Evolutionary conservation across 2,797 vertebrate species (phyloP).

Genomic region (Sebastes trivittatus): DNA sequence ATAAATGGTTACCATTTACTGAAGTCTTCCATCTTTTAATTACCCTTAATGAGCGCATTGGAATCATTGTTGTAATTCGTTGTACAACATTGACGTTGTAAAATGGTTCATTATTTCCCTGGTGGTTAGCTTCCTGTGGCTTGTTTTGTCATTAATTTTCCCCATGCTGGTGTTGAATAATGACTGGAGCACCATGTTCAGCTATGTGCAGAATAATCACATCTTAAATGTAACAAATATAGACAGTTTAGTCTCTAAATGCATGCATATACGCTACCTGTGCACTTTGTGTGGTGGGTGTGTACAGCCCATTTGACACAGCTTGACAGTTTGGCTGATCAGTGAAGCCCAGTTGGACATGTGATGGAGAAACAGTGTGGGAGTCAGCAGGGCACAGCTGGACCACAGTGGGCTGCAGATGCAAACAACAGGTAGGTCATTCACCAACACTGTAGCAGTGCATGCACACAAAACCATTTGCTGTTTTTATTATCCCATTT

Average conservation of each 20-base stretch:
- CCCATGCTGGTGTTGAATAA: constrained; percentile 17
- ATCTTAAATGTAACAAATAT: background rate
- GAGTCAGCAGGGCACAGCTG: constrained; percentile 75
- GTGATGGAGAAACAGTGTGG: constrained; percentile 78
- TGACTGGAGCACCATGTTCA: constrained; percentile 11
- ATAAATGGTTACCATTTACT: constrained; percentile 37
- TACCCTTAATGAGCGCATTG: constrained; percentile 40
- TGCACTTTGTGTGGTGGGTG: constrained; percentile 64
- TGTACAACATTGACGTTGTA: background rate
- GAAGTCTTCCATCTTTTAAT: constrained; percentile 53
- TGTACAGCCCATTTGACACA: constrained; percentile 81
- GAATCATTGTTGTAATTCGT: constrained; percentile 14
- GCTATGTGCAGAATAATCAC: background rate
- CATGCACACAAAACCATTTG: constrained; percentile 19
- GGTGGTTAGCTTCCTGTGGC: constrained; percentile 18
- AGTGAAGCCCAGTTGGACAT: constrained; percentile 81
- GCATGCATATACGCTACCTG: constrained; percentile 74
- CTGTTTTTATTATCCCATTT: background rate
- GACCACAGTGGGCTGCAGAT: constrained; percentile 67
- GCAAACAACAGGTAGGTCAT: constrained; percentile 51
- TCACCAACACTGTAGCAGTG: background rate
- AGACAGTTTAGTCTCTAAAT: background rate
- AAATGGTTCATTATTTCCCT: constrained; percentile 33
- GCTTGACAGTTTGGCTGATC: constrained; percentile 75
- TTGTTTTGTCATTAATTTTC: constrained; percentile 34